These are phyloP conservation scores for Sceliomorpha sp. DNA, from an alignment of 2,888 invertebrate genomes.

Conservation along the genomic window DNA sequence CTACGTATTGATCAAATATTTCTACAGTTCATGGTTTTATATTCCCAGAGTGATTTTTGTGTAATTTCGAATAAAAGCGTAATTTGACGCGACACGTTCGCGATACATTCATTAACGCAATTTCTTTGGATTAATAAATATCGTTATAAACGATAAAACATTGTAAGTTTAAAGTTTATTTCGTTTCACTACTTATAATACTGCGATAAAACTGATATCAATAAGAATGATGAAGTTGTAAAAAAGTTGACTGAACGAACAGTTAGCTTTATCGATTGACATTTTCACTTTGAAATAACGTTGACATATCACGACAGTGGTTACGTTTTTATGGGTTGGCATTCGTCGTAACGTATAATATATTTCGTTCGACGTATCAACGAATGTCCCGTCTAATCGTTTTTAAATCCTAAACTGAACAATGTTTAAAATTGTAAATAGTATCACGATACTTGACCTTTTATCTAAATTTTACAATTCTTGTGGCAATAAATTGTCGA, in stretches of 20 bases:
- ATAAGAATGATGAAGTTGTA: conserved; percentile 51
- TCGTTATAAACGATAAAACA: conserved; percentile 25
- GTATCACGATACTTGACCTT: conserved; percentile 1
- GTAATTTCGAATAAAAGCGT: background rate
- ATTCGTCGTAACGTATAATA: conserved; percentile 39
- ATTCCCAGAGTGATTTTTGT: background rate
- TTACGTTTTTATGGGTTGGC: conserved; percentile 30
- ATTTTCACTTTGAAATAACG: conserved; percentile 53
- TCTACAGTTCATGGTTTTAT: background rate
- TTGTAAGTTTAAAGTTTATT: conserved; percentile 22
- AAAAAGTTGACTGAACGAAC: conserved; percentile 38
- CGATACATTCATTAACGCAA: background rate
- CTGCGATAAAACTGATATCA: conserved; percentile 44
- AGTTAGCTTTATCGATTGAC: conserved; percentile 47
- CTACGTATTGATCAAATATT: conserved; percentile 47
- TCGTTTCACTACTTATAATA: conserved; percentile 2
- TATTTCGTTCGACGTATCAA: conserved; percentile 22
- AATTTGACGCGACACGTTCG: background rate
- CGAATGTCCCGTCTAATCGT: conserved; percentile 8
- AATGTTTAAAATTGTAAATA: background rate
- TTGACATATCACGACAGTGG: conserved; percentile 52
- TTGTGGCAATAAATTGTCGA: conserved; percentile 1
- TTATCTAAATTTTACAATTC: conserved; percentile 4
- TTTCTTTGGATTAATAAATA: background rate
- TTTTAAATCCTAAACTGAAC: background rate